Evolutionary conservation across 1,140 invertebrate species (phyloP), one percentile per base, ranked within the genome.

Genomic region (Drosophila mayri): DNA sequence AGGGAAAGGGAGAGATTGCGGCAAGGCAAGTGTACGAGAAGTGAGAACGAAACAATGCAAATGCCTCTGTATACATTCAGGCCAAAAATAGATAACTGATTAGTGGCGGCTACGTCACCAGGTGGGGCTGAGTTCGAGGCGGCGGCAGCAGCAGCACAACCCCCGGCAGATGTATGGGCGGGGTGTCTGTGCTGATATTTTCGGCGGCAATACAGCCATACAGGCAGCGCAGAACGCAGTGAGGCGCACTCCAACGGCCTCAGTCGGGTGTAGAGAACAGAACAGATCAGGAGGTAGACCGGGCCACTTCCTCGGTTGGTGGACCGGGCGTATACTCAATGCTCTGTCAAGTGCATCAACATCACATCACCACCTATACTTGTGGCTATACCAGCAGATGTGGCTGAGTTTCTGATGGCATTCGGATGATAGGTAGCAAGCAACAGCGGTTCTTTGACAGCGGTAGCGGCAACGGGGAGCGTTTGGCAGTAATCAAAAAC

Each of bases 71-170:
- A 84, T 70, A 70, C 79, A 87, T 79, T 86, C 67, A 54, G 76
- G 43, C 77, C 77, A 47, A 85, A 87, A 90, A 90, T 90, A 90
- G 85, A 81, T 73, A 77, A 60, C 74, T 90, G 85, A 90, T 90
- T 90, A 90, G 81, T 85, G 78, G 60, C 61, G 60, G 67, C 81
- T 90, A 90, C 85, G 85, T 90, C 85, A 88, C 85, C 85, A 88
- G 85, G 85, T 88, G 85, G 70, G 68, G 73, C 64, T 60, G 54
- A 50, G 59, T 67, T 55, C 50, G 63, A 47, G 65, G 40, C 59
- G 63, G 52, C 38, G 50, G 37, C 32, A 65, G 47, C 20, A 35
- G 28, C 38, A 79, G 54, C 22, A 47, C 44, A 47, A 16, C 44
- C 44, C 54, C 22, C 49, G 35, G 38, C 63, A 60, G 63, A 78